These are phyloP conservation scores for Riptortus pedestris DNA, from an alignment of 1,140 invertebrate genomes.

Conservation along the genomic window DNA sequence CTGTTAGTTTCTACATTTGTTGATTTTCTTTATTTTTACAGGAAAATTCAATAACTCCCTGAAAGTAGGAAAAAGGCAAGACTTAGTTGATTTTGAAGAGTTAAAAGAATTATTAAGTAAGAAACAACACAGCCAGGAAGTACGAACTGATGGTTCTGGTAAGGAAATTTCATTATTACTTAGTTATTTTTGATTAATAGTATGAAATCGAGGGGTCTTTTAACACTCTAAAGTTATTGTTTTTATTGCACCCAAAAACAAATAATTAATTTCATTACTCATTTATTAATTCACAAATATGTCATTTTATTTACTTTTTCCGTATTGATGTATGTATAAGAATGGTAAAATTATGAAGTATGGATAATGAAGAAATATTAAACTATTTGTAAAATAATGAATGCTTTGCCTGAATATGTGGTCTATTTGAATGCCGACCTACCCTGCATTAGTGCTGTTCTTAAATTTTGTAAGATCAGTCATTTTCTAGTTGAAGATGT, in stretches of 20 bases:
- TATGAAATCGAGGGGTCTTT: constrained; percentile 12
- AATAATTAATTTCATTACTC: neutral
- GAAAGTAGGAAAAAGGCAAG: neutral
- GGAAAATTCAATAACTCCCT: constrained; percentile 28
- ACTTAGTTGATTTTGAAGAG: constrained; percentile 34
- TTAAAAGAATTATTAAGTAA: constrained; percentile 40
- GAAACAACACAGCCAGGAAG: constrained; percentile 36
- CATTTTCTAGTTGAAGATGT: no score
- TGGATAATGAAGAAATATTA: no score
- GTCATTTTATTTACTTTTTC: neutral
- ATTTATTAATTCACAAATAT: neutral
- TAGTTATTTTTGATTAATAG: constrained; percentile 11
- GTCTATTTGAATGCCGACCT: no score
- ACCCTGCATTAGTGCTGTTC: no score
- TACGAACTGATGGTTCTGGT: constrained; percentile 33
- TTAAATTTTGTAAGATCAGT: no score
- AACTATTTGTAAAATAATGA: no score
- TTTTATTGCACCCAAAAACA: neutral
- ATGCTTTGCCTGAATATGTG: no score
- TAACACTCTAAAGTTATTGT: neutral
- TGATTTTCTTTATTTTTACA: constrained; percentile 14
- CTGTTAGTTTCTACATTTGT: neutral
- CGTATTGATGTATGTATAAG: neutral
- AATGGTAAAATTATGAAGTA: no score
- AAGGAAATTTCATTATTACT: constrained; percentile 22